Evolutionary conservation across 2,888 invertebrate genomes (phyloP).

Genomic region (Andrena haemorrhoa): DNA sequence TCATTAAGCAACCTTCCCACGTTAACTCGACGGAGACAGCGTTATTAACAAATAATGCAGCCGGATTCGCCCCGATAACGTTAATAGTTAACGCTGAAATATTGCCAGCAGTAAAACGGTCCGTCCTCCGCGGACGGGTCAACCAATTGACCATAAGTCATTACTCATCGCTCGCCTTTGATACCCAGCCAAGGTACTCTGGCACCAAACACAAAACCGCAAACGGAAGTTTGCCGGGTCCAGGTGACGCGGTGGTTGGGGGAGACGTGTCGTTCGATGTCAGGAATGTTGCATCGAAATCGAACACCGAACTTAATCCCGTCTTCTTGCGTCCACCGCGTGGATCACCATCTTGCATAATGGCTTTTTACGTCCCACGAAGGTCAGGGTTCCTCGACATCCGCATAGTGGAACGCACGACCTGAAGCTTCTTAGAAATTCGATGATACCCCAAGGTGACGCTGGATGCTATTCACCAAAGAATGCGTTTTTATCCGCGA

Average conservation of each 20-base stretch:
- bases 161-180: constrained; percentile 57
- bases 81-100: constrained; percentile 36
- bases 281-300: no score
- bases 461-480: constrained; percentile 44
- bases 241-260: neutral
- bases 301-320: neutral
- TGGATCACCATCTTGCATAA: constrained; percentile 26
- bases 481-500: constrained; percentile 52
- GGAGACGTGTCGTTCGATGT: neutral
- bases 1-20: constrained; percentile 75
- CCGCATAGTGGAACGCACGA: constrained; percentile 51
- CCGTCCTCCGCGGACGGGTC: constrained; percentile 56
- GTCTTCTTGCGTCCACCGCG: constrained; percentile 13
- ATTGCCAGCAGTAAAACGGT: constrained; percentile 40
- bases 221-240: neutral
- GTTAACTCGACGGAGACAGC: constrained; percentile 62
- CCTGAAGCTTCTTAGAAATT: constrained; percentile 64
- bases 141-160: constrained; percentile 40
- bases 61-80: constrained; percentile 50
- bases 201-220: constrained; percentile 1
- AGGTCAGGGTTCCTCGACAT: constrained; percentile 63
- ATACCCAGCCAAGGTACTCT: constrained; percentile 30
- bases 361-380: constrained; percentile 22
- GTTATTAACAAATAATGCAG: constrained; percentile 55
- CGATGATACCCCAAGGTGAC: constrained; percentile 61